Evolutionary conservation across 23 tunicate genomes (phyloP), one percentile per base, ranked within the genome.

Genomic region (Corella eumyota): DNA sequence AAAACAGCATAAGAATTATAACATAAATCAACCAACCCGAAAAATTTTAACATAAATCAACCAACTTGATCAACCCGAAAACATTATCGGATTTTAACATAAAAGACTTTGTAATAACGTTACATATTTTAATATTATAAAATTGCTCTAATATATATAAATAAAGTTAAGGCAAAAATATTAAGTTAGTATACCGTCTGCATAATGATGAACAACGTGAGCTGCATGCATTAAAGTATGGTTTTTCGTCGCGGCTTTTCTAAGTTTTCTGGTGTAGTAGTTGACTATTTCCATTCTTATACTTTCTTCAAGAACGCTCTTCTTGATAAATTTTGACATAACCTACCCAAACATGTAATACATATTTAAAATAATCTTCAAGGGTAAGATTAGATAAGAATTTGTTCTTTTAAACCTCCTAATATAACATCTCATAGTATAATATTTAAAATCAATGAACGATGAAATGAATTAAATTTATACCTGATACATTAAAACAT

Each of bases 181-280:
- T 56, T 26, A 7, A 31, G 0, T 9, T 30, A 13, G 54, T 28
- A 33, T 33, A 76, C 83, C 83, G 21, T 66, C 63, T 1, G 83
- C 83, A 33, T 66, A 76, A 30, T 76, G 83, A 38, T 76, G 72
- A 17, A 76, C 83, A 20, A 76, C 83, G 35, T 76, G 83, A 3
- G 72, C 74, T 21, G 73, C 74, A 35, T 67, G 83, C 62, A 59
- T 46, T 30, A 64, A 9, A 33, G 30, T 58, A 24, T 67, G 66
- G 25, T 67, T 58, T 38, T 67, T 67, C n/a, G n/a, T n/a, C n/a
- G 83, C 68, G 9, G 38, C 83, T 44, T 49, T 67, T 47, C 46
- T 67, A 4, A 76, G 60, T 56, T 76, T 76, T 32, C 83, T 45
- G 34, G 73, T 66, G 61, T 76, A 76, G 50, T 76, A 76, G 2